Evolutionary conservation across 1,140 invertebrate genomes (phyloP).

Genomic region (Seison nebaliae): DNA sequence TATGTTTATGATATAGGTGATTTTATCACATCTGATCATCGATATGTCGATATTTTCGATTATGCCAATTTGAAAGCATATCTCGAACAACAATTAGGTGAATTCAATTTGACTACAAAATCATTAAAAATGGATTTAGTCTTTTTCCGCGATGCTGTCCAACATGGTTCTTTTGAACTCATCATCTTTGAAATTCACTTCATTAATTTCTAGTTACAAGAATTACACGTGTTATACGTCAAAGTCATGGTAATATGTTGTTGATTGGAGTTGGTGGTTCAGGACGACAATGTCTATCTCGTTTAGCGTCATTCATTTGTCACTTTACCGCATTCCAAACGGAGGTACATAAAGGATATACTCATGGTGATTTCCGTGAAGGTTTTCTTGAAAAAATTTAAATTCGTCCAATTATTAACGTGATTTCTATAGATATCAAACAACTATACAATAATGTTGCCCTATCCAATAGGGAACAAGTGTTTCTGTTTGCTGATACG

Average conservation of each 20-base stretch:
- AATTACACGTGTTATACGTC: constrained; percentile 49
- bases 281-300: constrained; percentile 25
- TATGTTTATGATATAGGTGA: constrained; percentile 25
- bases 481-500: constrained; percentile 53
- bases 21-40: constrained; percentile 43
- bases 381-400: constrained; percentile 15
- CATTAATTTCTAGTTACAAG: constrained; percentile 34
- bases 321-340: constrained; percentile 48
- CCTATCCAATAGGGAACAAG: constrained; percentile 42
- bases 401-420: neutral
- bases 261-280: constrained; percentile 46
- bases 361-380: constrained; percentile 46
- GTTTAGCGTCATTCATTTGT: constrained; percentile 34
- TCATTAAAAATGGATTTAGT: constrained; percentile 48
- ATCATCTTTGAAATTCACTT: neutral
- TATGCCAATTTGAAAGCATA: constrained; percentile 35
- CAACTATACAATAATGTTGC: constrained; percentile 41
- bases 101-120: constrained; percentile 48
- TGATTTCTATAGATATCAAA: constrained; percentile 38
- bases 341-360: constrained; percentile 45
- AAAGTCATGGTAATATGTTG: constrained; percentile 50
- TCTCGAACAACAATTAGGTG: constrained; percentile 41
- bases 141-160: constrained; percentile 51
- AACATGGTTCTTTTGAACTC: constrained; percentile 32
- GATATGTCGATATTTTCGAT: constrained; percentile 48